Evolutionary conservation across 2,888 invertebrate genomes (phyloP).

Genomic region (Papilio demoleus): DNA sequence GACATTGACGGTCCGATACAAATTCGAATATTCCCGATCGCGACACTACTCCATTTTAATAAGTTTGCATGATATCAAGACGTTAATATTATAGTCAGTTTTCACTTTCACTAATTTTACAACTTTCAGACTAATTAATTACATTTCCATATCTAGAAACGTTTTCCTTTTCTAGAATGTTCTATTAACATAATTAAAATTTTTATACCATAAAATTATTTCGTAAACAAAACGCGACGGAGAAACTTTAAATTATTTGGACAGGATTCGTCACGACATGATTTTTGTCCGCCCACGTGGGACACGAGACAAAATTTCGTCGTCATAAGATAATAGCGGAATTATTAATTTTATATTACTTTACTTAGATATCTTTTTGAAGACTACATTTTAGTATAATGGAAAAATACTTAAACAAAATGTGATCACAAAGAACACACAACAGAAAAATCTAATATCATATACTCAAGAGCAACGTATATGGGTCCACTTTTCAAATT

Average conservation of each 20-base stretch:
- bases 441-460: too few relatives aligned
- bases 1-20: too few relatives aligned
- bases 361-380: neutral
- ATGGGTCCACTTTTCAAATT: too few relatives aligned
- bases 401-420: too few relatives aligned
- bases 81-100: conserved; percentile 8
- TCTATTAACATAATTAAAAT: conserved; percentile 39
- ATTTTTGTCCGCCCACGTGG: conserved; percentile 48
- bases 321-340: conserved; percentile 16
- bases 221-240: conserved; percentile 41
- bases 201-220: conserved; percentile 47
- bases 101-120: conserved; percentile 22
- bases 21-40: too few relatives aligned
- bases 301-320: neutral
- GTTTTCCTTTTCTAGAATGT: conserved; percentile 32
- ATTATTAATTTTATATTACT: neutral
- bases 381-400: too few relatives aligned
- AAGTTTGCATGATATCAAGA: neutral
- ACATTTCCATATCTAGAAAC: conserved; percentile 28
- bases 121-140: conserved; percentile 15
- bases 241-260: conserved; percentile 45
- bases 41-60: neutral
- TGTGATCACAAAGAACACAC: too few relatives aligned
- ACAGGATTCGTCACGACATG: conserved; percentile 45
- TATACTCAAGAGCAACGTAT: too few relatives aligned